Conservation (phyloP, 1,140 invertebrate genomes). For the Pogonognathellus flavescens region DNA sequence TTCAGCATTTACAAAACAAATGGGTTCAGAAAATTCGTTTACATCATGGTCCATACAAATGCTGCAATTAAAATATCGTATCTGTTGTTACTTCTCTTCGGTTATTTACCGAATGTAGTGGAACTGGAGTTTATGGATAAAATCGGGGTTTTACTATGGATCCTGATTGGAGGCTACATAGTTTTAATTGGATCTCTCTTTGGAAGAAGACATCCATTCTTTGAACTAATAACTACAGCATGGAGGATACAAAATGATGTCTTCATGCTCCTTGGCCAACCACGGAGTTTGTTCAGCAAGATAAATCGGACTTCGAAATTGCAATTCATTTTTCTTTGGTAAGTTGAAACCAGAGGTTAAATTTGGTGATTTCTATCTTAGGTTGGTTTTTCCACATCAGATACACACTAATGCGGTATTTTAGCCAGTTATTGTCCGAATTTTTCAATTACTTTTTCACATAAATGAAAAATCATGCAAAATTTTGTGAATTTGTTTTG, state of each 20-base stretch:
- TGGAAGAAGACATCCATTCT: constrained; percentile 8
- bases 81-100: not conserved
- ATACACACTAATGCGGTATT: not conserved
- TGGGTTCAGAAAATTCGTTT: not conserved
- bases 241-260: constrained; percentile 30
- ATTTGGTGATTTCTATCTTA: too few relatives aligned
- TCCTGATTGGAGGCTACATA: not conserved
- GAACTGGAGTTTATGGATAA: constrained; percentile 6
- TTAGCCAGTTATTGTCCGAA: not conserved
- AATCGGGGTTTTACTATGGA: not conserved
- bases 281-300: not conserved
- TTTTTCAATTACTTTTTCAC: not conserved
- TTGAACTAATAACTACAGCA: not conserved
- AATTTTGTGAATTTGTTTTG: not conserved
- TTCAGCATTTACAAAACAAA: not conserved
- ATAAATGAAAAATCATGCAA: not conserved
- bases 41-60: not conserved
- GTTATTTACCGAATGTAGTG: not conserved
- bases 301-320: not conserved
- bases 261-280: not conserved
- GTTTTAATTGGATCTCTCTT: not conserved
- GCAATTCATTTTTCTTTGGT: not conserved
- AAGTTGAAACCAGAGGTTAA: not conserved
- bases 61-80: not conserved
- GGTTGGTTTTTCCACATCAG: not conserved